Percentiles rank a stretch among this genome's conserved stretches.
Conservation (phyloP, 1,140 invertebrate genomes). For the Anastatus disparis region DNA sequence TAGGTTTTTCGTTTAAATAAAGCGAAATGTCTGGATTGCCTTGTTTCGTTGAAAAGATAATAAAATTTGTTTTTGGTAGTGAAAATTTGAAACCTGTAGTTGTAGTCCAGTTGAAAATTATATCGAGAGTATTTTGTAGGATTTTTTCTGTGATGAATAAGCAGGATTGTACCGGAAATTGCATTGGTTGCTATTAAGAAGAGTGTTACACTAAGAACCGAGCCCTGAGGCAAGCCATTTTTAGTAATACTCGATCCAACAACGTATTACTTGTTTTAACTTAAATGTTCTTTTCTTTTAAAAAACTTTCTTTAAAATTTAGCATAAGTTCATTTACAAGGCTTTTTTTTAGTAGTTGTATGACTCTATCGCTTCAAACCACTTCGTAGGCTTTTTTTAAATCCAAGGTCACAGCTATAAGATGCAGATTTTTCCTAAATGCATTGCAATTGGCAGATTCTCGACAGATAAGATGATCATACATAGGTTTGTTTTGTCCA, state of each 20-base stretch:
- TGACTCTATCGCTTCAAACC: conserved; percentile 30
- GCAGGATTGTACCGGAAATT: conserved; percentile 13
- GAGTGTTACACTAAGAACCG: conserved; percentile 44
- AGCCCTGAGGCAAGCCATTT: conserved; percentile 47
- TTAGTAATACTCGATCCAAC: too few species aligned
- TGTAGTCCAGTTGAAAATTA: conserved; percentile 17
- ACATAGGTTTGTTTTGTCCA: conserved; percentile 44
- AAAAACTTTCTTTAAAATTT: too few species aligned
- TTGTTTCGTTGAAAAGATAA: conserved; percentile 17
- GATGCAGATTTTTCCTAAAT: conserved; percentile 43
- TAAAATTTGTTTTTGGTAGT: conserved; percentile 29
- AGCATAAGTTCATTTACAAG: too few species aligned
- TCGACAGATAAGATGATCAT: conserved; percentile 43
- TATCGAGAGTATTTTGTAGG: conserved; percentile 17
- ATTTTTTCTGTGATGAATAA: conserved; percentile 16
- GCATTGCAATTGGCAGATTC: conserved; percentile 44
- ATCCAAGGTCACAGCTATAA: too few species aligned
- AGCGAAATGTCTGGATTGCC: conserved; percentile 19
- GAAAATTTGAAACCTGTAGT: conserved; percentile 43
- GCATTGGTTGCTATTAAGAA: conserved; percentile 45
- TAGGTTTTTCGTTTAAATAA: too few species aligned
- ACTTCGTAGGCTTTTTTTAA: background rate
- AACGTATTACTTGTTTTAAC: conserved; percentile 35
- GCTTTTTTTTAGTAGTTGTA: conserved; percentile 31
- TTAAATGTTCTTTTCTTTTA: conserved; percentile 30